Evolutionary conservation across 2,113 vertebrate species (phyloP), one percentile per base, ranked within the genome.

Genomic region (Cinclus mexicanus): DNA sequence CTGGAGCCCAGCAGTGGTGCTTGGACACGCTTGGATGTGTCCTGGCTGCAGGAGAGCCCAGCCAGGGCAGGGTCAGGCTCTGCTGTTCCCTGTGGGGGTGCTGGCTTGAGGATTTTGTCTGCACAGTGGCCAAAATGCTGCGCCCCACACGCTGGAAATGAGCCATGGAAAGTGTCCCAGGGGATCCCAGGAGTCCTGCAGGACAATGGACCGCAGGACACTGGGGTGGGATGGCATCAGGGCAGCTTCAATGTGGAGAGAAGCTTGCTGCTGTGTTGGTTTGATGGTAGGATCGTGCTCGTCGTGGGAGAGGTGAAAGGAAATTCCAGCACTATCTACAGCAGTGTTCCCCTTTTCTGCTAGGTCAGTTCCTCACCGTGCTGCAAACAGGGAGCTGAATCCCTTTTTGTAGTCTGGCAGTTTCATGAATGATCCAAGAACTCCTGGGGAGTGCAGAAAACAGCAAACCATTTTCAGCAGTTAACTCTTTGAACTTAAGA

Each of bases 401-500:
- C 71, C 55, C 33, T 47, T 4, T 53, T 28, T 33, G 35, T 47
- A n/a, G 26, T 19, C 86, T 72, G 49, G 35, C 23, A 37, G 28
- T 77, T 81, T 39, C 14, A 14, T 67, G 63, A 90, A 57, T 70
- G 90, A 78, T 88, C 53, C 57, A 80, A 65, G 80, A 83, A 12
- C 28, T 86, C 49, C 61, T 5, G 4, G 33, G 49, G 46, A 90
- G 59, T 50, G 67, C 67, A 86, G 63, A 81, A 92, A 83, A 77
- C 1, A 59, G 35, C 35, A 67, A 92, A 67, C 5, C 33, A 2
- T 52, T 89, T 67, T 67, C 41, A 87, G 57, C 39, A 75, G 19
- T 61, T 92, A 55, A 83, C 23, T 59, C 83, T 71, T 75, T 89
- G 91, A 74, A 59, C 60, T 87, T 78, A 53, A 65, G 50, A 85